Percentiles rank a stretch among this genome's conserved stretches.
Evolutionary conservation across 2,888 invertebrate genomes (phyloP).

Genomic region (Timema cristinae): DNA sequence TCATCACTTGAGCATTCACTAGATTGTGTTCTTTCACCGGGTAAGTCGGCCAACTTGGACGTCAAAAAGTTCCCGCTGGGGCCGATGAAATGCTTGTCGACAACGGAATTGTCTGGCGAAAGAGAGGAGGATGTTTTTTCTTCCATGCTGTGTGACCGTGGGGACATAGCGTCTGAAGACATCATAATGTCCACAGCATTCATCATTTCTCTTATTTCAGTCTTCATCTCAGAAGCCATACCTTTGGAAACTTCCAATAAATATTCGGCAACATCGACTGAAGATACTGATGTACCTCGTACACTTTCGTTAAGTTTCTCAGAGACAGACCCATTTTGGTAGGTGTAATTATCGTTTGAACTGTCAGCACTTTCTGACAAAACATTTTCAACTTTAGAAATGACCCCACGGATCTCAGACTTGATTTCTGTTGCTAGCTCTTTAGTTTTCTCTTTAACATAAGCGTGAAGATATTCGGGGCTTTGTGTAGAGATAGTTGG

Average conservation of each 20-base stretch:
- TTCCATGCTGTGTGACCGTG: conserved; percentile 39
- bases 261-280: conserved; percentile 72
- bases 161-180: conserved; percentile 45
- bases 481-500: conserved; percentile 18
- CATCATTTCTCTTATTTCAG: conserved; percentile 69
- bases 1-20: conserved; percentile 47
- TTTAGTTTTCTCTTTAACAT: conserved; percentile 72
- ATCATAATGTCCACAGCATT: conserved; percentile 69
- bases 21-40: conserved; percentile 35
- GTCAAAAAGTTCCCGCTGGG: conserved; percentile 9
- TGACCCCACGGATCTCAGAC: conserved; percentile 75
- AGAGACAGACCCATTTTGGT: background rate
- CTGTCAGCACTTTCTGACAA: conserved; percentile 54
- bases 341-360: conserved; percentile 3
- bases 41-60: conserved; percentile 19
- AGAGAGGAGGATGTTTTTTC: conserved; percentile 46
- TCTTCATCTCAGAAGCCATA: conserved; percentile 75
- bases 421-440: conserved; percentile 77
- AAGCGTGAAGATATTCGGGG: conserved; percentile 63
- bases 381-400: conserved; percentile 74
- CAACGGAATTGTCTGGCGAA: conserved; percentile 15
- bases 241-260: conserved; percentile 72
- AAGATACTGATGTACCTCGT: conserved; percentile 65
- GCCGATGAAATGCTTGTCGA: conserved; percentile 1
- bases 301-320: conserved; percentile 23